Conservation (phyloP, 2,888 invertebrate species). For the Athripsodes cinereus region DNA sequence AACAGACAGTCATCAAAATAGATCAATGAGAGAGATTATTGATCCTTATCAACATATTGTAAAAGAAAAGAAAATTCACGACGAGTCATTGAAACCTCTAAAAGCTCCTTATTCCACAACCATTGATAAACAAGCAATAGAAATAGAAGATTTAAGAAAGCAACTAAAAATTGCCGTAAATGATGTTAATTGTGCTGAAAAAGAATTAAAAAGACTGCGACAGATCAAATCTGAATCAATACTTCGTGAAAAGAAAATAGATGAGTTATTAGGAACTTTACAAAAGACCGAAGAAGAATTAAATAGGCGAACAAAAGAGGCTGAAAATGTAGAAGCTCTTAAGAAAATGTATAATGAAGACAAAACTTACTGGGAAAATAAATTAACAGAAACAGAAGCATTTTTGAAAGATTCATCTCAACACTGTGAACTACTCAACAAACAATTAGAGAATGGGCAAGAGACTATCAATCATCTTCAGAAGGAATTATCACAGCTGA, state of each 20-base stretch:
- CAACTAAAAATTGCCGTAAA: slow-evolving; percentile 58
- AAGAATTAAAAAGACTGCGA: slow-evolving; percentile 65
- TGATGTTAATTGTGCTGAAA: slow-evolving; percentile 61
- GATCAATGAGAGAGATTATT: slow-evolving; percentile 33
- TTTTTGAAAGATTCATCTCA: slow-evolving; percentile 61
- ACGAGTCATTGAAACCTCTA: slow-evolving; percentile 35
- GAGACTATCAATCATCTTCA: slow-evolving; percentile 61
- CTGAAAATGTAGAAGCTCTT: slow-evolving; percentile 57
- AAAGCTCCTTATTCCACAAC: slow-evolving; percentile 50
- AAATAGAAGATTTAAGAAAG: slow-evolving; percentile 64
- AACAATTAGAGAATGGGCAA: slow-evolving; percentile 60
- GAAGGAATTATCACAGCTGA: slow-evolving; percentile 59
- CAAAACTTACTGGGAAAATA: slow-evolving; percentile 62
- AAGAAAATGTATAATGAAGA: slow-evolving; percentile 57
- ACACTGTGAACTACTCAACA: slow-evolving; percentile 57
- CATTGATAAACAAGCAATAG: slow-evolving; percentile 59
- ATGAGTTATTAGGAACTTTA: slow-evolving; percentile 68
- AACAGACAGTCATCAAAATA: slow-evolving; percentile 48
- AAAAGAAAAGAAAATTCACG: slow-evolving; percentile 34
- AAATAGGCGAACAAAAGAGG: slow-evolving; percentile 62
- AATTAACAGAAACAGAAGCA: slow-evolving; percentile 62
- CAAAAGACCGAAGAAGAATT: slow-evolving; percentile 74
- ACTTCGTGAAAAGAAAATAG: slow-evolving; percentile 66
- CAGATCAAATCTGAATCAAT: slow-evolving; percentile 65
- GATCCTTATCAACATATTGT: slow-evolving; percentile 28